phyloP scores from a whole-genome alignment of 2,113 vertebrate genomes.

The Tenrec ecaudatus region DNA sequence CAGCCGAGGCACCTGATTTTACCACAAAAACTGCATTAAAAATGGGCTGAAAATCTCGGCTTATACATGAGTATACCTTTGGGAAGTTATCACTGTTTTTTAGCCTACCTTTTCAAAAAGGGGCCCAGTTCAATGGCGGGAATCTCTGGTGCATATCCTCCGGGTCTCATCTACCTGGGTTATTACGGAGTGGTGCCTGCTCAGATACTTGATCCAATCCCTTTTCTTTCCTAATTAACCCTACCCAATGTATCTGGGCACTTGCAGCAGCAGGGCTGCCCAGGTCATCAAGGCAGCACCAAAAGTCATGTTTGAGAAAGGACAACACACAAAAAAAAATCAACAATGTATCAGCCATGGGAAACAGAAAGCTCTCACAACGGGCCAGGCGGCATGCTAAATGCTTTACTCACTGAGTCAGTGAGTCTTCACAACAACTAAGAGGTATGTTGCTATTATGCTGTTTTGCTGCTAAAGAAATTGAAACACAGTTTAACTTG shows the following conservation, averaged over 20 bases:
- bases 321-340: background rate
- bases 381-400: background rate
- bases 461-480: background rate
- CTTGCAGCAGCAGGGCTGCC: background rate
- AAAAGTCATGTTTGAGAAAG: constrained; percentile 23
- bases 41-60: too few species aligned
- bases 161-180: background rate
- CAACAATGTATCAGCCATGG: background rate
- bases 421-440: background rate
- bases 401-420: background rate
- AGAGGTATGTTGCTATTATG: background rate
- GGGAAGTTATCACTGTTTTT: background rate
- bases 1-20: too few species aligned
- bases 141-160: background rate
- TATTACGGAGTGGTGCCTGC: background rate
- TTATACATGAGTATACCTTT: background rate
- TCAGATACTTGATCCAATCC: background rate
- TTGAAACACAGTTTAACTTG: background rate
- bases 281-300: background rate
- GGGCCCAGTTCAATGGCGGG: background rate
- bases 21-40: too few species aligned
- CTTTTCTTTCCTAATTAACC: background rate
- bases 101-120: background rate
- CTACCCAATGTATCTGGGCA: background rate
- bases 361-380: background rate